These are phyloP conservation scores for Jaculus jaculus DNA, from an alignment of 2,113 vertebrate species.

Conservation along the genomic window DNA sequence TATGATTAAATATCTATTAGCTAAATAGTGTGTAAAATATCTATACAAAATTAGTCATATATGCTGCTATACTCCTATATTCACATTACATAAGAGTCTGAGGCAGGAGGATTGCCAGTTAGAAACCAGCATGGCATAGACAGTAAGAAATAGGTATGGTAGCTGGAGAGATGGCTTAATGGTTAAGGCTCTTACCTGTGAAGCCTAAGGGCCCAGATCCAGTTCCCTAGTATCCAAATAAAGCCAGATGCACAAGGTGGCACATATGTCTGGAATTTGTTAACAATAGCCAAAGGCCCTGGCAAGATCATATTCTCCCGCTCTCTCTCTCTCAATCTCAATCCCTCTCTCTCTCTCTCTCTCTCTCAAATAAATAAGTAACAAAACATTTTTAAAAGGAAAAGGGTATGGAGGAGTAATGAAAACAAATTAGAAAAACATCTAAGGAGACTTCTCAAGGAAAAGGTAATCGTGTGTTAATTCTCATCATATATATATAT, in stretches of 20 bases:
- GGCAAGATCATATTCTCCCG: no score
- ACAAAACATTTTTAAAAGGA: not conserved
- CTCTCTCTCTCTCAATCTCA: no score
- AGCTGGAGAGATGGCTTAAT: no score
- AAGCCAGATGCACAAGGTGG: no score
- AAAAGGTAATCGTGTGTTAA: not conserved
- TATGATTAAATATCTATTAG: not conserved
- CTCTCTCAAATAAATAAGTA: no score
- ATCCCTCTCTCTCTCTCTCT: no score
- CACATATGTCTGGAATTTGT: no score
- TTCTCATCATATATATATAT: slow-evolving; percentile 1
- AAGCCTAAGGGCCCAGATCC: no score
- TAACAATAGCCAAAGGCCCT: no score
- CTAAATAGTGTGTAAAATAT: not conserved
- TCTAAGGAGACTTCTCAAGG: not conserved
- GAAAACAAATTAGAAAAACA: slow-evolving; percentile 7
- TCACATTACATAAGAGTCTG: not conserved
- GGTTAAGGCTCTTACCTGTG: no score
- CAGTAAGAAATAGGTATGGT: not conserved
- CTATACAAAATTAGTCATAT: not conserved
- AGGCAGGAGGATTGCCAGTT: not conserved
- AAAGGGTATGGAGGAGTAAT: slow-evolving; percentile 27
- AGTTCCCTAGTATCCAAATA: no score
- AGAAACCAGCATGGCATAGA: not conserved
- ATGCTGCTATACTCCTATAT: not conserved